A percentile compares a stretch with the other conserved stretches of the same genome.
phyloP scores from a whole-genome alignment of 2,888 invertebrate genomes.

The Rhodophaea formosa region DNA sequence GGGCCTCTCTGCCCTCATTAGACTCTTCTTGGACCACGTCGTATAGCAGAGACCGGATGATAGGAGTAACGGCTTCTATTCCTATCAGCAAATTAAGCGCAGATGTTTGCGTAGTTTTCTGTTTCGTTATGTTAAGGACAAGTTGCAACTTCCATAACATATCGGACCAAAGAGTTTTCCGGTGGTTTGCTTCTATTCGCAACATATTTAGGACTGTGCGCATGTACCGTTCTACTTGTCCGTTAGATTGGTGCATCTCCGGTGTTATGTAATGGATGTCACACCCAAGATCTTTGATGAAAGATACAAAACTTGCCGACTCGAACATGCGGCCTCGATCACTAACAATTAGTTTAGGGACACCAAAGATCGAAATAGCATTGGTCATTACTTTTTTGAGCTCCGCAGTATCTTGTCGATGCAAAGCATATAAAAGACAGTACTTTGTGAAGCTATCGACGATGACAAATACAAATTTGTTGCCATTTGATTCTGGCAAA shows the following conservation, averaged over 20 bases:
- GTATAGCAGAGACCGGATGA: not conserved
- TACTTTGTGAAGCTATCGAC: not conserved
- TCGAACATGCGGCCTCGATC: slow-evolving; percentile 5
- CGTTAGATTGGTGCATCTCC: slow-evolving; percentile 2
- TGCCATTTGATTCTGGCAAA: not conserved
- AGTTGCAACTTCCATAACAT: not conserved
- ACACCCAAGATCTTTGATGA: not conserved
- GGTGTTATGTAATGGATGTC: not conserved
- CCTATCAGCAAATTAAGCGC: not conserved
- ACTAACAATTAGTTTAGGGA: not conserved
- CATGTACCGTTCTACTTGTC: not conserved
- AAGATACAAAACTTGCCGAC: not conserved
- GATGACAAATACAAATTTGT: not conserved
- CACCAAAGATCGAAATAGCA: not conserved
- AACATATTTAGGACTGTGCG: not conserved
- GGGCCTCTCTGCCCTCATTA: not conserved
- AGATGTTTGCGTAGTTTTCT: slow-evolving; percentile 1
- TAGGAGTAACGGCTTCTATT: slow-evolving; percentile 13
- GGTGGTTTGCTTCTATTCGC: not conserved
- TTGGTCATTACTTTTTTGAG: not conserved
- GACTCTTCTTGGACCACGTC: not conserved
- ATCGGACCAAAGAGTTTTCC: not conserved
- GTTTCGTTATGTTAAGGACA: not conserved
- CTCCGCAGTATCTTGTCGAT: not conserved
- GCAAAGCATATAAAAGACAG: slow-evolving; percentile 4